These are phyloP conservation scores for Sebastes cheni DNA, from an alignment of 2,797 vertebrate species.

Conservation along the genomic window DNA sequence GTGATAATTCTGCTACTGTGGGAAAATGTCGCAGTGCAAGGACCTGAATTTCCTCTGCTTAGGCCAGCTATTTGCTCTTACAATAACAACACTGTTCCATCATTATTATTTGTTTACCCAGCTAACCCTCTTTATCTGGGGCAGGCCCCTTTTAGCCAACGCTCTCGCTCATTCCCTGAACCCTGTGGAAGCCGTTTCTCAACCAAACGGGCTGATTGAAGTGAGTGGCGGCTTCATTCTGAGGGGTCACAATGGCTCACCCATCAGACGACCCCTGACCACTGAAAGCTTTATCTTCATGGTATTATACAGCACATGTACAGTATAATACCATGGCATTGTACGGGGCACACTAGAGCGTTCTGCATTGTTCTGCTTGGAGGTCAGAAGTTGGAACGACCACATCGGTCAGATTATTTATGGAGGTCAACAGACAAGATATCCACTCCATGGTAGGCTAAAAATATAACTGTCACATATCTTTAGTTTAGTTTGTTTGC, in stretches of 20 bases:
- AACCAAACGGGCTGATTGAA: slow-evolving; percentile 43
- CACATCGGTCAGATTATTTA: slow-evolving; percentile 11
- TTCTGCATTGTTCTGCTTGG: slow-evolving; percentile 66
- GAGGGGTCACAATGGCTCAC: slow-evolving; percentile 53
- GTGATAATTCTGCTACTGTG: slow-evolving; percentile 61
- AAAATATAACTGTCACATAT: neutral
- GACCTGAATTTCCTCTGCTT: slow-evolving; percentile 61
- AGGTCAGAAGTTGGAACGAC: slow-evolving; percentile 56
- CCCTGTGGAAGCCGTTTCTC: slow-evolving; percentile 67
- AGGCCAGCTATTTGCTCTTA: slow-evolving; percentile 64
- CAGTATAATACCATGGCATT: slow-evolving; percentile 18
- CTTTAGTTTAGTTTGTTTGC: too few species aligned
- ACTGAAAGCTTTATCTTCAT: slow-evolving; percentile 64
- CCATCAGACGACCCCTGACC: slow-evolving; percentile 52
- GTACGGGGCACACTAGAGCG: slow-evolving; percentile 37
- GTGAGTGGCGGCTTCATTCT: slow-evolving; percentile 50
- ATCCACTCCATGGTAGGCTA: neutral
- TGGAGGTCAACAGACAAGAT: neutral
- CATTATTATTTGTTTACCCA: slow-evolving; percentile 71
- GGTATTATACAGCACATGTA: neutral
- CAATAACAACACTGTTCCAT: slow-evolving; percentile 72
- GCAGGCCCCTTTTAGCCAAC: slow-evolving; percentile 33
- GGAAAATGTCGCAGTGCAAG: slow-evolving; percentile 65
- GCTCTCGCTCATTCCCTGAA: slow-evolving; percentile 39
- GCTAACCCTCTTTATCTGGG: slow-evolving; percentile 73